phyloP scores from a whole-genome alignment of 2,113 vertebrate genomes.

The Trachemys scripta region DNA sequence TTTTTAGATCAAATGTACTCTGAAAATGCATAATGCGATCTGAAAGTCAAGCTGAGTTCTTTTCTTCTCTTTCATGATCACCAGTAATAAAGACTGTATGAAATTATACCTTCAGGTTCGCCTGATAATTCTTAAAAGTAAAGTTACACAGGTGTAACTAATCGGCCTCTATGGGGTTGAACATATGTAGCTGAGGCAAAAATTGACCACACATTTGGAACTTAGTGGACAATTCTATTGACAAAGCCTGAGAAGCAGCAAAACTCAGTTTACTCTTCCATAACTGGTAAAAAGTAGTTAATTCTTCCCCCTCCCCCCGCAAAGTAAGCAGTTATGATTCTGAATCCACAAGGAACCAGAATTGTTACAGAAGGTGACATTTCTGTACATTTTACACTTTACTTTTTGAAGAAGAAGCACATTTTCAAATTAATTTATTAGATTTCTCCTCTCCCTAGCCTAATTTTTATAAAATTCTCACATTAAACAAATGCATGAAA shows the following conservation, averaged over 20 bases:
- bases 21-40: neutral
- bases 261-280: neutral
- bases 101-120: neutral
- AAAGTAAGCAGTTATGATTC: neutral
- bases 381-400: neutral
- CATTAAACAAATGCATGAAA: neutral
- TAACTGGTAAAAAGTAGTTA: neutral
- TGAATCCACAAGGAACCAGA: neutral
- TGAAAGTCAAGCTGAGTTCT: neutral
- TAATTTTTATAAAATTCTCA: neutral
- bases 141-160: neutral
- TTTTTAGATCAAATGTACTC: too few species aligned
- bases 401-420: too few species aligned
- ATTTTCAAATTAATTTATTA: too few species aligned
- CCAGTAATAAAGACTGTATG: neutral
- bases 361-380: neutral
- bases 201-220: slow-evolving; percentile 4
- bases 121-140: neutral
- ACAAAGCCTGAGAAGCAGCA: neutral
- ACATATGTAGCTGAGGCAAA: neutral
- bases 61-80: slow-evolving; percentile 4
- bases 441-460: too few species aligned
- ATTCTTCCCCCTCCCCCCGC: neutral
- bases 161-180: neutral
- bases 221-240: neutral